These are phyloP conservation scores for Euthynnus affinis DNA, from an alignment of 2,797 vertebrate species.

Conservation along the genomic window DNA sequence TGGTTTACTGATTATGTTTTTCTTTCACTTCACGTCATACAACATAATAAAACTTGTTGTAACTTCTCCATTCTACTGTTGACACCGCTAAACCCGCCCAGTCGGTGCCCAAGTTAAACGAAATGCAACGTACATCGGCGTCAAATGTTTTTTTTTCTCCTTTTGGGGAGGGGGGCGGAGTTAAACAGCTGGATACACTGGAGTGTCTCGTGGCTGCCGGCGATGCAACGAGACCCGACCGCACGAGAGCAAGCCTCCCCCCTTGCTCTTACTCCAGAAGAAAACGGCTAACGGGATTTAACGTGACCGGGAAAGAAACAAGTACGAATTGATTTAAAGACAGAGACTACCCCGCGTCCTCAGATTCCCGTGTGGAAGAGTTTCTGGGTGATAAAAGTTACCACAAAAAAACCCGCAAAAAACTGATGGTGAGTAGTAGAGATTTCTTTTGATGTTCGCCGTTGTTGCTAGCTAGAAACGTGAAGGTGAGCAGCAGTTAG, in stretches of 20 bases:
- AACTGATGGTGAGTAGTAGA: constrained; percentile 61
- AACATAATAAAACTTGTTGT: background rate
- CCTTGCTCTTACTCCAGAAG: background rate
- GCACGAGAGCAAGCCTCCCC: constrained; percentile 26
- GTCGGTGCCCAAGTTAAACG: accelerated
- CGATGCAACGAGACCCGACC: background rate
- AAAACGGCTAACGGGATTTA: constrained; percentile 12
- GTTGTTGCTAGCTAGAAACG: constrained; percentile 18
- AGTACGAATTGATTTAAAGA: background rate
- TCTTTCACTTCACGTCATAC: too few relatives aligned
- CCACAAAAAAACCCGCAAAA: background rate
- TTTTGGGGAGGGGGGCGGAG: constrained; percentile 64
- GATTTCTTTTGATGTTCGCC: constrained; percentile 28
- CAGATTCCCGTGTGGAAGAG: background rate
- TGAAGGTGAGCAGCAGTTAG: constrained; percentile 19
- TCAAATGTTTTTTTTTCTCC: constrained; percentile 15
- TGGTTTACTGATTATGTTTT: accelerated
- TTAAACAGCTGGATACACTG: constrained; percentile 72
- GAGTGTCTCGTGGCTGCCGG: constrained; percentile 66
- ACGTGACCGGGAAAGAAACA: background rate
- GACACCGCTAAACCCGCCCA: constrained; percentile 6
- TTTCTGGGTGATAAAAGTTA: constrained; percentile 16
- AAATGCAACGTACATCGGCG: constrained; percentile 5
- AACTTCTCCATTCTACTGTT: background rate
- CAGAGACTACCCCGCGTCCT: background rate